These are phyloP conservation scores for Erethizon dorsatum DNA, from an alignment of 2,797 vertebrate species.

Conservation along the genomic window DNA sequence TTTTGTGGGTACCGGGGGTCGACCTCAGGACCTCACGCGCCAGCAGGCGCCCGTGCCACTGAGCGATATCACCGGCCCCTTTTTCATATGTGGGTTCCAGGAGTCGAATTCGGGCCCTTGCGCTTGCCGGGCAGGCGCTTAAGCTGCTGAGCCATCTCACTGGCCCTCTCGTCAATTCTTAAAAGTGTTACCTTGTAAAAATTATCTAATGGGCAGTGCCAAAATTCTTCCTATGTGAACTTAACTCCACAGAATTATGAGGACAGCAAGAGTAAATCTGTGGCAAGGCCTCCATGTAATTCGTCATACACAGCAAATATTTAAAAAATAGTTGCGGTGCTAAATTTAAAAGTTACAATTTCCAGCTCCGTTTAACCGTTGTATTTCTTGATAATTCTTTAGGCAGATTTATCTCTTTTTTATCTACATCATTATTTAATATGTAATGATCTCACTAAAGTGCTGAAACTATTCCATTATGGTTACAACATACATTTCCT, in stretches of 20 bases:
- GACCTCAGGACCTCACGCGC: too few species aligned
- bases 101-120: too few species aligned
- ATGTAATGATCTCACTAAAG: neutral
- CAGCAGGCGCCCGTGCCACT: too few species aligned
- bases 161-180: neutral
- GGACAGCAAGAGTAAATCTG: neutral
- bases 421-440: neutral
- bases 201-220: neutral
- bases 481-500: neutral
- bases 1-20: too few species aligned
- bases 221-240: neutral
- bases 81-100: too few species aligned
- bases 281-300: neutral
- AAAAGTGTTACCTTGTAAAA: neutral
- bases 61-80: too few species aligned
- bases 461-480: neutral
- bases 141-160: too few species aligned
- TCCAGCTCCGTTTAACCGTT: neutral
- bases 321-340: neutral
- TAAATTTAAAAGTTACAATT: neutral
- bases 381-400: neutral
- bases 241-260: neutral
- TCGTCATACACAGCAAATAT: neutral
- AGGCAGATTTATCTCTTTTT: neutral
- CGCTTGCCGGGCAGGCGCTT: too few species aligned